Evolutionary conservation across 2,113 vertebrate species (phyloP).

Genomic region (Coptodon rendalli): DNA sequence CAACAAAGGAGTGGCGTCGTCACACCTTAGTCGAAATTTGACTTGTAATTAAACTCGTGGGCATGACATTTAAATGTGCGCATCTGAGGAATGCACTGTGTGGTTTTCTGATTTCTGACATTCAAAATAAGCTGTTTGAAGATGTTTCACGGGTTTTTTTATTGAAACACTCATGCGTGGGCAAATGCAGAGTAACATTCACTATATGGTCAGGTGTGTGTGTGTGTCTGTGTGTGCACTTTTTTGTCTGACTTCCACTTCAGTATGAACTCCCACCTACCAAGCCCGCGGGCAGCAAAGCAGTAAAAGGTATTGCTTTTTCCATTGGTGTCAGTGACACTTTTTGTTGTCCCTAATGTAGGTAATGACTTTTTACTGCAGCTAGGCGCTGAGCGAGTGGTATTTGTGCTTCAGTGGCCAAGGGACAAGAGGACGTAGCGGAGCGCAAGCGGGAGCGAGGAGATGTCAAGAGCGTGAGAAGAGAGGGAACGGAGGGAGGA

Average conservation of each 20-base stretch:
- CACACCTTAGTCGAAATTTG: neutral
- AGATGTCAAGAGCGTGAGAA: neutral
- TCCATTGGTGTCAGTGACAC: conserved; percentile 8
- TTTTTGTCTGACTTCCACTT: neutral
- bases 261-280: neutral
- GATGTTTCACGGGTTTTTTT: neutral
- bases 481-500: neutral
- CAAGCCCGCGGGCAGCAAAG: neutral
- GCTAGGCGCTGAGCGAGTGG: conserved; percentile 10
- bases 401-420: conserved; percentile 25
- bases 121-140: neutral
- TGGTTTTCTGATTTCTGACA: neutral
- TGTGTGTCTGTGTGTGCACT: too few relatives aligned
- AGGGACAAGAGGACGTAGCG: neutral
- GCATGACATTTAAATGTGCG: neutral
- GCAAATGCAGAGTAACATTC: neutral
- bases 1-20: neutral
- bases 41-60: neutral
- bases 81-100: neutral
- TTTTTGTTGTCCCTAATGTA: conserved; percentile 16
- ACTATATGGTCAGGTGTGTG: neutral
- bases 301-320: conserved; percentile 9
- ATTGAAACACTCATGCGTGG: neutral
- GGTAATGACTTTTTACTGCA: conserved; percentile 34
- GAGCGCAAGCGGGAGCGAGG: neutral